Evolutionary conservation across 2,113 vertebrate species (phyloP), one percentile per base, ranked within the genome.

Genomic region (Zosterops borbonicus): DNA sequence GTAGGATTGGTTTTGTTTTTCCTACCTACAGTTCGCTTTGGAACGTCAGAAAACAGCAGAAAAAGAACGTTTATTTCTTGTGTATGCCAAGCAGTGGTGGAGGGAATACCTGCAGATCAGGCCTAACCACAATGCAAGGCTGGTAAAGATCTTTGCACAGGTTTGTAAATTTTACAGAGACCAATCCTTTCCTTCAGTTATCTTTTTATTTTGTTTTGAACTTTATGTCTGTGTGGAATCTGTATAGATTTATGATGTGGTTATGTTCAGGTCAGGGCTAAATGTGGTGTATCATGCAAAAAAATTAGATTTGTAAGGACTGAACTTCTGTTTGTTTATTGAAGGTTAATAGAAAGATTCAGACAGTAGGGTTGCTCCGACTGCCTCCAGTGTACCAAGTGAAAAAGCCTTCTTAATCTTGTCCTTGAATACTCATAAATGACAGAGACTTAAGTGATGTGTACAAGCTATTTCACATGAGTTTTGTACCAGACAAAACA

Each of bases 91-190:
- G 81, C 99, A 99, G 44, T 99, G 99, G 99, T 99, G 99, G 99
- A 99, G 99, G 94, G 99, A 99, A 96, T 99, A 99, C 92, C 97
- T 99, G 33, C 99, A 99, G 86, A 99, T 99, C 56, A 98, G 99
- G 44, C 98, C 97, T 10, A 99, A 99, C 11, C 98, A 99, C 95
- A 99, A 98, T 2, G 87, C 98, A 90, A 98, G 99, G 76, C 98
- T 99, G 64, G 99, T 99, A 55, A 99, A 99, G 97, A 99, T 99
- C 89, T 99, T 99, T 98, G 99, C 99, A 59, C 99, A 99, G 99
- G 99, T 99, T 95, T 44, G 98, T 97, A 67, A 56, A 37, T 71
- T 92, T 68, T 63, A 37, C 14, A 25, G 29, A 67, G 47, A 75
- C 7, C 11, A 20, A 4, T 67, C 35, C 20, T 69, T 77, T 74